A percentile compares a stretch with the other conserved stretches of the same genome.
Conservation (phyloP, 53 echinoderm and acorn worm genomes). For the Mesocentrotus franciscanus region DNA sequence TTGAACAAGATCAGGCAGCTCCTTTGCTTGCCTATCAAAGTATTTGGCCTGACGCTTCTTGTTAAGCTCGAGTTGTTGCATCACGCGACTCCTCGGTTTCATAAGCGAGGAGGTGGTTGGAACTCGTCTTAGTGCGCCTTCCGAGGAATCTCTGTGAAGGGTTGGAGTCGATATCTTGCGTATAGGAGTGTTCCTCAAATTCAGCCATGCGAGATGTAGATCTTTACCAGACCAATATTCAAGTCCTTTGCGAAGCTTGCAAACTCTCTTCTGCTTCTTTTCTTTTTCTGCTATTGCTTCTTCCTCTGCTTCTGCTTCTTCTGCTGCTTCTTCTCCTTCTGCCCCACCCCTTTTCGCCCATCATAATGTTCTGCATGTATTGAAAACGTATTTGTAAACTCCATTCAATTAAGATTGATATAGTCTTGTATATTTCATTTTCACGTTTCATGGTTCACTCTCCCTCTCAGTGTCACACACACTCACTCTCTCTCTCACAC, state of each 20-base stretch:
- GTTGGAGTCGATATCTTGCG: neutral
- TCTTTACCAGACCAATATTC: neutral
- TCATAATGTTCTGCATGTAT: too few relatives aligned
- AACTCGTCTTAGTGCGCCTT: neutral
- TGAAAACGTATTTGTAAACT: too few relatives aligned
- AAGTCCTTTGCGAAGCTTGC: too few relatives aligned
- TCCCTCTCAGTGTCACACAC: neutral
- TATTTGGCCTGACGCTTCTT: constrained; percentile 17
- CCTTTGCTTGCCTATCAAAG: neutral
- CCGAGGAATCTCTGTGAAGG: neutral
- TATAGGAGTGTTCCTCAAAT: neutral
- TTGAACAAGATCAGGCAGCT: neutral
- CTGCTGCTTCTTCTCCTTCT: constrained; percentile 27
- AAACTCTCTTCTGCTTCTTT: neutral
- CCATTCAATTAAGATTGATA: too few relatives aligned
- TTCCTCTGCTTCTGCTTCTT: constrained; percentile 52
- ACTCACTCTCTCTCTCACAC: too few relatives aligned
- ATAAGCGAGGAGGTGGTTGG: neutral
- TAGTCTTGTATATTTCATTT: neutral
- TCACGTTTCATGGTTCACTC: neutral
- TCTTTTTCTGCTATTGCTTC: neutral
- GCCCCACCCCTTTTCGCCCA: neutral
- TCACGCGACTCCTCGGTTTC: neutral
- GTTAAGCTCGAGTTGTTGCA: constrained; percentile 3
- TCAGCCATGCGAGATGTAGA: neutral